These are phyloP conservation scores for Theropithecus gelada DNA, from an alignment of 2,113 vertebrate genomes.

Conservation along the genomic window DNA sequence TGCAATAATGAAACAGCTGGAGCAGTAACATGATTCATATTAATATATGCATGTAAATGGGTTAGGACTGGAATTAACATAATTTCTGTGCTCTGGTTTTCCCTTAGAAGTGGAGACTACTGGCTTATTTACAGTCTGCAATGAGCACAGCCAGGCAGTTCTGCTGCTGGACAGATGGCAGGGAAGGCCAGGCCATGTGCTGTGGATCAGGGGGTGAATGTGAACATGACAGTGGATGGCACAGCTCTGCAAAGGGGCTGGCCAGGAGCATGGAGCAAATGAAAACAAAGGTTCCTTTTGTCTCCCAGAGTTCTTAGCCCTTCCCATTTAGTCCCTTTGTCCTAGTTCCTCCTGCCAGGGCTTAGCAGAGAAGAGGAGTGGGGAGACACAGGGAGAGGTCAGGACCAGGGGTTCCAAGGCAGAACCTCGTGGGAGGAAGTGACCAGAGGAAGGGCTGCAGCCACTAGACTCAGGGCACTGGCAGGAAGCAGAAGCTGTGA, in stretches of 20 bases:
- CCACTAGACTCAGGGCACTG: accelerated
- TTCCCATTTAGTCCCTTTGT: neutral
- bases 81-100: slow-evolving; percentile 39
- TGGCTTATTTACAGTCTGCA: slow-evolving; percentile 68
- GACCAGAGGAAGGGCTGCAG: accelerated
- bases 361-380: neutral
- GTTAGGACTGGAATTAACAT: slow-evolving; percentile 47
- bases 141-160: slow-evolving; percentile 8
- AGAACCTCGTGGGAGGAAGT: neutral
- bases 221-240: neutral
- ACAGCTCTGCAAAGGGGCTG: slow-evolving; percentile 14
- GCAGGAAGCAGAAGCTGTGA: neutral
- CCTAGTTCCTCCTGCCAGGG: neutral
- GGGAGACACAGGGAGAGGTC: neutral
- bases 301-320: neutral
- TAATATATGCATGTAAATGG: slow-evolving; percentile 34
- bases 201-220: neutral
- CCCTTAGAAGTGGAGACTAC: slow-evolving; percentile 41
- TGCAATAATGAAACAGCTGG: slow-evolving; percentile 35
- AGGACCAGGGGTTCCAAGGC: neutral
- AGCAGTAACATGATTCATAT: neutral
- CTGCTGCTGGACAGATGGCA: slow-evolving; percentile 52
- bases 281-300: slow-evolving; percentile 48
- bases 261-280: neutral
- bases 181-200: slow-evolving; percentile 26